Evolutionary conservation across 2,888 invertebrate species (phyloP).

Genomic region (Tolmerus cingulatus): DNA sequence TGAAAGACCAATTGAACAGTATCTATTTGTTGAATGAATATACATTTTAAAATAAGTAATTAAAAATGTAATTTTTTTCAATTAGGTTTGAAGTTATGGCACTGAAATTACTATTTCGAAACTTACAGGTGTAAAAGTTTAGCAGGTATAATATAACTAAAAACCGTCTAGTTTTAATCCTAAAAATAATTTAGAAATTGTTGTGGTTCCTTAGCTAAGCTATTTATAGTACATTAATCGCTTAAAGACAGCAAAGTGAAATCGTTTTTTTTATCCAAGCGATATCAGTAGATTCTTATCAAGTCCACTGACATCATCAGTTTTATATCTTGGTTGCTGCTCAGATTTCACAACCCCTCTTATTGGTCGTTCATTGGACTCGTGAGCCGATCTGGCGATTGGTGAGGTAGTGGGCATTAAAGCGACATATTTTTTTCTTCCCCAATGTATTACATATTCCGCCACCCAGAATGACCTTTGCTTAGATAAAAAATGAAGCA

Average conservation of each 20-base stretch:
- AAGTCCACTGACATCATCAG: constrained; percentile 2
- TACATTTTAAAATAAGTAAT: too few relatives aligned
- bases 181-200: too few relatives aligned
- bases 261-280: background rate
- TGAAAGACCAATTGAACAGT: too few relatives aligned
- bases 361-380: constrained; percentile 2
- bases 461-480: constrained; percentile 3
- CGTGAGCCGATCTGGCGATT: background rate
- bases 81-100: too few relatives aligned
- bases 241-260: background rate
- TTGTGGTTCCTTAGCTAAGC: too few relatives aligned
- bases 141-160: too few relatives aligned
- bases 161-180: too few relatives aligned
- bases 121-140: too few relatives aligned
- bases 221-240: too few relatives aligned
- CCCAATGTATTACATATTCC: background rate
- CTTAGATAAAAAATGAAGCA: background rate
- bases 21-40: too few relatives aligned
- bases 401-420: background rate
- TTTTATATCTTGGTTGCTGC: background rate
- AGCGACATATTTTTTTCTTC: background rate
- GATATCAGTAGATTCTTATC: constrained; percentile 13
- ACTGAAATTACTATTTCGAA: too few relatives aligned
- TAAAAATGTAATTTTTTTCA: too few relatives aligned
- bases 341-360: constrained; percentile 5